A percentile compares a stretch with the other conserved stretches of the same genome.
These are phyloP conservation scores for Caenorhabditis briggsae DNA, from an alignment of 1,140 invertebrate genomes.

Conservation along the genomic window DNA sequence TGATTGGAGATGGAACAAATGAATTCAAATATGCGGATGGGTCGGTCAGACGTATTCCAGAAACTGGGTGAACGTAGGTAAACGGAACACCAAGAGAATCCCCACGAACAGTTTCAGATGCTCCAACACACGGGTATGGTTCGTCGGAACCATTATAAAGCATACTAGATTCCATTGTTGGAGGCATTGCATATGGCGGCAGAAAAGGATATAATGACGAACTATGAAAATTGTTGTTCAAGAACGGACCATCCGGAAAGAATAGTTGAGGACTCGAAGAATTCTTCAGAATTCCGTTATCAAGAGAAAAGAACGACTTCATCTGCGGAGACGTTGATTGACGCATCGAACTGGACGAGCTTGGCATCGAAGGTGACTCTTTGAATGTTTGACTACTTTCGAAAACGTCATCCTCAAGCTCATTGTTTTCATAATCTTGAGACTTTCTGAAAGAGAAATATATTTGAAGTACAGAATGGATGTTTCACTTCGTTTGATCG, in stretches of 20 bases:
- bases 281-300: not conserved
- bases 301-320: conserved; percentile 1
- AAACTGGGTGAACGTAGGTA: conserved; percentile 27
- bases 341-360: not conserved
- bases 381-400: not conserved
- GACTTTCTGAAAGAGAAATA: not conserved
- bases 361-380: not conserved
- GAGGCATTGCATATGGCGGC: conserved; percentile 2
- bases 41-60: conserved; percentile 24
- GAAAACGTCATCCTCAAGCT: not conserved
- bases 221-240: not conserved
- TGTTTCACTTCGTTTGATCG: not conserved
- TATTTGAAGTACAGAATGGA: not conserved
- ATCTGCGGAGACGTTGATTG: not conserved
- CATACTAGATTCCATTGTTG: not conserved
- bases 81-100: not conserved
- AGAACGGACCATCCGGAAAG: conserved; percentile 3
- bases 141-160: not conserved
- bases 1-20: conserved; percentile 26
- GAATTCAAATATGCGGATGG: conserved; percentile 29
- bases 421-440: not conserved
- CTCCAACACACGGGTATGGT: not conserved
- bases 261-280: not conserved
- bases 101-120: conserved; percentile 1
- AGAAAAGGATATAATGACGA: not conserved